phyloP scores from a whole-genome alignment of 1,140 invertebrate species.

The Sitobion miscanthi region DNA sequence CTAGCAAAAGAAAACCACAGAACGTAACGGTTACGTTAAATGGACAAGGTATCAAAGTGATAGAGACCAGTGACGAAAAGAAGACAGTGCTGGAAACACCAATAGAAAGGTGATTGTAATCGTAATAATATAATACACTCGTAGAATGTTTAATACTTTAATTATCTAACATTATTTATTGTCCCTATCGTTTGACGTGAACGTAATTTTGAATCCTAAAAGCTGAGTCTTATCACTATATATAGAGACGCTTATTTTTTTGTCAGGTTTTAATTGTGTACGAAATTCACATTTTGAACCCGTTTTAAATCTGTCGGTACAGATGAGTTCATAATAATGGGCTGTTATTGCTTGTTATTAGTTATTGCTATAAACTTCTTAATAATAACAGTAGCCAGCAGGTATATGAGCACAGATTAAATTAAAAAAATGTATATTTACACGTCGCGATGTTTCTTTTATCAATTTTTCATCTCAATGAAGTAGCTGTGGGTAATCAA shows the following conservation, averaged over 20 bases:
- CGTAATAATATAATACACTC: neutral
- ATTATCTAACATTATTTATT: neutral
- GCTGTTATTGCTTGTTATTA: neutral
- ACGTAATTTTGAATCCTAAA: neutral
- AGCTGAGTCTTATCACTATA: neutral
- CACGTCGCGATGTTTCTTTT: neutral
- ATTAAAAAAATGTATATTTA: neutral
- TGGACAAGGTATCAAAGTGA: constrained; percentile 57
- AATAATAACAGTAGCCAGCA: neutral
- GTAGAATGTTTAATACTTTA: neutral
- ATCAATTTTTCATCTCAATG: neutral
- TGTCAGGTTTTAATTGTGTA: neutral
- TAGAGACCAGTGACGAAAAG: constrained; percentile 57
- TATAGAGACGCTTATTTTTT: neutral
- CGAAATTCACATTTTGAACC: neutral
- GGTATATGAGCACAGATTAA: neutral
- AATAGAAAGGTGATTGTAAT: constrained; percentile 57
- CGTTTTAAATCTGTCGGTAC: neutral
- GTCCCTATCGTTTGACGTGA: neutral
- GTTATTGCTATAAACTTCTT: too few species aligned
- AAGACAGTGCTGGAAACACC: constrained; percentile 56
- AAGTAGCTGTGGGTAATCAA: neutral
- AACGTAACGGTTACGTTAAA: constrained; percentile 58
- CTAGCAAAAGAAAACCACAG: constrained; percentile 57
- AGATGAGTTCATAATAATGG: neutral